Base-by-base conservation (phyloP, 2,113 vertebrate species). In the Paracyprichromis sp. region DNA sequence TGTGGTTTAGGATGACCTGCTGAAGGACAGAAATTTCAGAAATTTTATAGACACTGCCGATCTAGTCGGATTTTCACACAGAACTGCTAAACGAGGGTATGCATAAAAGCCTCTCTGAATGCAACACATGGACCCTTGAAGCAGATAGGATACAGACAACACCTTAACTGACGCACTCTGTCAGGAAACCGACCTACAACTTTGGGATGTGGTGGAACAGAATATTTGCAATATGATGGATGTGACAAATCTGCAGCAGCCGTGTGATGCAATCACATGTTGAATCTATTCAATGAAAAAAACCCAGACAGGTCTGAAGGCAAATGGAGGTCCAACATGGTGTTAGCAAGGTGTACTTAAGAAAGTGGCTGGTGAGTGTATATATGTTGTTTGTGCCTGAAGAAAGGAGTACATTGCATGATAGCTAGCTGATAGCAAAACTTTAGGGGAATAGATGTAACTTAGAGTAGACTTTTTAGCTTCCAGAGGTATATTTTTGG, bases 131-230 rank as follows among this genome's bases (percentile, higher is more conserved):
- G 12, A 3, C 5, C 6, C 69, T 73, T 73, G 69, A 29, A 76
- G 43, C 9, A 12, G 21, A 47, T 2, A 1, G n/a, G 38, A 24
- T 47, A 17, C 14, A 47, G 38, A 73, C 21, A 16, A 24, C 2
- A 24, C 66, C 66, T 0, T 63, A 21, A 24, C 7, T 43, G 36
- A 40, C 0, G 3, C n/a, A 24, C n/a, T n/a, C 4, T 21, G 66
- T 4, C 12, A 21, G 66, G 12, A 26, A 73, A 26, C 14, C 9
- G 1, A 3, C 8, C 8, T 26, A 1, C 1, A 2, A 73, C 40
- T 73, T 43, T 66, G 34, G 34, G 34, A 66, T 66, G 34, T n/a
- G 61, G 34, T n/a, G 17, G 19, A 66, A 2, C 61, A n/a, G 34
- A 38, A 38, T 66, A 8, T 38, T 38, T 38, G 19, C 11, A 69